Percentiles rank a stretch among this genome's conserved stretches.
Evolutionary conservation across 1,140 invertebrate genomes (phyloP).

Genomic region (Eurytemora carolleeae): DNA sequence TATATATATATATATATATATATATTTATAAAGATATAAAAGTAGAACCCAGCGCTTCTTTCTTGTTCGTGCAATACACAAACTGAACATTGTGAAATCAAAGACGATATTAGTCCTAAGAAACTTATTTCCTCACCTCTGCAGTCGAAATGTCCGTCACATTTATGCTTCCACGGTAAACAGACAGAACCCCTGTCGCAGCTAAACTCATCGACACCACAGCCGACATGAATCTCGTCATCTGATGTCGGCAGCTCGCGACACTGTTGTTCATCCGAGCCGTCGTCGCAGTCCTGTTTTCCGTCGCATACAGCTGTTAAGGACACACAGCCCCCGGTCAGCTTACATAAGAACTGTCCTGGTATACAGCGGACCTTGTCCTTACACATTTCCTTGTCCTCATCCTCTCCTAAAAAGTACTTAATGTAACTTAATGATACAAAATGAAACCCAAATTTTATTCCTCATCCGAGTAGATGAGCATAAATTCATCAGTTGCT

Average conservation of each 20-base stretch:
- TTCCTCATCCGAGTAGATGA: too few relatives aligned
- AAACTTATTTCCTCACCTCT: too few relatives aligned
- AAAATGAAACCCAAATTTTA: too few relatives aligned
- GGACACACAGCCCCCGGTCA: constrained; percentile 46
- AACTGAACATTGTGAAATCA: too few relatives aligned
- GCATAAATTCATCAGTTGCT: too few relatives aligned
- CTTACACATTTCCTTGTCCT: constrained; percentile 42
- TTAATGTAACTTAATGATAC: too few relatives aligned
- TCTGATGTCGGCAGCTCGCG: neutral
- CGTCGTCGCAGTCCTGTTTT: constrained; percentile 48
- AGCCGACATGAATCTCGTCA: neutral
- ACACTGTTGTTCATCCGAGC: constrained; percentile 44
- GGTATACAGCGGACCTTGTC: constrained; percentile 32
- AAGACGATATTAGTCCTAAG: too few relatives aligned
- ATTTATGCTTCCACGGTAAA: neutral
- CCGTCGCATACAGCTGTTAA: constrained; percentile 43
- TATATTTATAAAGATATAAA: too few relatives aligned
- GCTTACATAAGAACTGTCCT: constrained; percentile 45
- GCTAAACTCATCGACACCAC: neutral
- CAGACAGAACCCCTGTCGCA: neutral
- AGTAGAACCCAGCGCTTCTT: too few relatives aligned
- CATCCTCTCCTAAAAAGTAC: too few relatives aligned
- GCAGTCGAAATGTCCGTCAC: neutral
- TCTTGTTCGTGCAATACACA: too few relatives aligned
- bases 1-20: too few relatives aligned